Evolutionary conservation across 2,888 invertebrate genomes (phyloP), one percentile per base, ranked within the genome.

Genomic region (Gortyna flavago): DNA sequence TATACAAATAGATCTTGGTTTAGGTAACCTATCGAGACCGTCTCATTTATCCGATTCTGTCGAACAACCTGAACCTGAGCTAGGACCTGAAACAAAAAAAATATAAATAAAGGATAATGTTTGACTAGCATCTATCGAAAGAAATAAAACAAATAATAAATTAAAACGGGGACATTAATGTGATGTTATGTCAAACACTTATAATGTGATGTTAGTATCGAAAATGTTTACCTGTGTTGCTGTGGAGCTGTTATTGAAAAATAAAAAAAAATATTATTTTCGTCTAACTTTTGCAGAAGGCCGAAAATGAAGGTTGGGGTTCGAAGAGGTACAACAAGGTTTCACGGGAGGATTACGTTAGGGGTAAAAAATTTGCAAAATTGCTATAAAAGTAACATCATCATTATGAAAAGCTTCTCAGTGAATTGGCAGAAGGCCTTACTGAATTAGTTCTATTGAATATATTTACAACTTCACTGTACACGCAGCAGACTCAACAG

Each of bases 61-160:
- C 67, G 97, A 97, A 92, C 97, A 97, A 35, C 97, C 97, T 66
- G 97, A 97, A 74, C 97, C 97, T 62, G 97, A 97, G 94, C 97
- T 97, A 79, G 95, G 96, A 92, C 97, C 97, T 97, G 95, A 68
- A 92, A 94, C 90, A 81, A 81, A 80, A 81, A 81, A 54, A 84
- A 89, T 82, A 85, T 25, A 54, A 48, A 57, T 13, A 68, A 38
- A 41, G 3, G 16, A 57, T 67, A 38, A 81, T 35, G 16, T 67
- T 77, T 29, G 18, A 41, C 16, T 64, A 21, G 11, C 13, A 35
- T 16, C 0, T 18, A 66, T 18, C 2, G 8, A 54, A 54, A 9
- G 21, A 38, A 67, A n/a, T 38, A 54, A 66, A 72, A 16, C 3
- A 29, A 25, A 16, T 18, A 13, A 13, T 16, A 16, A 69, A 48